Evolutionary conservation across 2,888 invertebrate genomes (phyloP).

Genomic region (Caenorhabditis virilis): DNA sequence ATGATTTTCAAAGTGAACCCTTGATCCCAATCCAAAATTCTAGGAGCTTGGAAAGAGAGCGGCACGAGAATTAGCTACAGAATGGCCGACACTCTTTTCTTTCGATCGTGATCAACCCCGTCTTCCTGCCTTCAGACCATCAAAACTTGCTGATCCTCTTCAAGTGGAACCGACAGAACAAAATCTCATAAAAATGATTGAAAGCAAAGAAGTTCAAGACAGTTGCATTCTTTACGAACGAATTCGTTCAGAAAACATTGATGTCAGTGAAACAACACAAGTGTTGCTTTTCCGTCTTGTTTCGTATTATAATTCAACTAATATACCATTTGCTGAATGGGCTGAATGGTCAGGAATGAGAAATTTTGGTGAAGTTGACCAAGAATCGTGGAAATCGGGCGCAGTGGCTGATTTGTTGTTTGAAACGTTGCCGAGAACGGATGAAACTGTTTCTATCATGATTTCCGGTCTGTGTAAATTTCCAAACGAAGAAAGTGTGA

Average conservation of each 20-base stretch:
- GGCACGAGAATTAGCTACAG: slow-evolving; percentile 62
- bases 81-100: slow-evolving; percentile 68
- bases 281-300: slow-evolving; percentile 55
- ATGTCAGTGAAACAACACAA: slow-evolving; percentile 39
- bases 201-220: slow-evolving; percentile 50
- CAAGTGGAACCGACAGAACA: slow-evolving; percentile 55
- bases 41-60: slow-evolving; percentile 65
- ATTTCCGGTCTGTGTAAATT: slow-evolving; percentile 59
- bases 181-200: slow-evolving; percentile 50
- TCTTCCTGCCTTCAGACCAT: slow-evolving; percentile 60
- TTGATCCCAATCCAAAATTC: too few relatives aligned
- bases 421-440: slow-evolving; percentile 53
- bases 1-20: too few relatives aligned
- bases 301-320: slow-evolving; percentile 59
- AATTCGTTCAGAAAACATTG: slow-evolving; percentile 50
- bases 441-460: slow-evolving; percentile 53
- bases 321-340: slow-evolving; percentile 56
- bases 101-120: slow-evolving; percentile 66
- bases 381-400: slow-evolving; percentile 32
- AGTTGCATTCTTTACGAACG: slow-evolving; percentile 58
- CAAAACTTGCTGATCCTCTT: slow-evolving; percentile 49
- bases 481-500: slow-evolving; percentile 15
- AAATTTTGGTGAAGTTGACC: slow-evolving; percentile 38
- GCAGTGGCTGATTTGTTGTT: slow-evolving; percentile 59
- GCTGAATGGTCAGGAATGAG: slow-evolving; percentile 61